A percentile compares a stretch with the other conserved stretches of the same genome.
phyloP scores from a whole-genome alignment of 2,113 vertebrate species.

The Phalacrocorax brasilianus region DNA sequence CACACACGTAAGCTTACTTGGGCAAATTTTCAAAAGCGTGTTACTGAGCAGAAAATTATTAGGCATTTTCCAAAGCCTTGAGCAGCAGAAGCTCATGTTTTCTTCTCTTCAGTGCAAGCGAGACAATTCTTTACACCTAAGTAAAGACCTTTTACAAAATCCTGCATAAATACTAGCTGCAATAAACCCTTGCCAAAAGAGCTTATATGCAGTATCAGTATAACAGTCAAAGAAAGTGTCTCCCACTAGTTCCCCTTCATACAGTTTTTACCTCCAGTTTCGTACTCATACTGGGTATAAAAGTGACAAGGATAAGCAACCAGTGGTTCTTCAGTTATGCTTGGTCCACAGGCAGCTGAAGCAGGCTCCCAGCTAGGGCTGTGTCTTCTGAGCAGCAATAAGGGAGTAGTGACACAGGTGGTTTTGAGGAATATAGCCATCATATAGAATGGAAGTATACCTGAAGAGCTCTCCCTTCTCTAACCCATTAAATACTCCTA shows the following conservation, averaged over 20 bases:
- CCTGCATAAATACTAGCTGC: not conserved
- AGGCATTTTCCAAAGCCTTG: not conserved
- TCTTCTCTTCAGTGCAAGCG: not conserved
- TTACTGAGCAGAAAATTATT: not conserved
- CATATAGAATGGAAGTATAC: not conserved
- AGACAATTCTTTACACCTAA: not conserved
- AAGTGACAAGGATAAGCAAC: not conserved
- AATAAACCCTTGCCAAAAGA: not conserved
- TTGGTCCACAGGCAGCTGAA: not conserved
- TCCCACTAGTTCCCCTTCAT: not conserved
- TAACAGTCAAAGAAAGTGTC: not conserved
- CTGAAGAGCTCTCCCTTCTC: not conserved
- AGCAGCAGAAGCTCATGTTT: not conserved
- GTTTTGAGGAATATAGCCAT: not conserved
- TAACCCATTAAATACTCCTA: not conserved
- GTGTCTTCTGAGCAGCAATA: not conserved
- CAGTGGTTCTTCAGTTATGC: not conserved
- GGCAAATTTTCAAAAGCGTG: not conserved
- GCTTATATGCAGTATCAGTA: not conserved
- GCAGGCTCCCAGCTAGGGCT: not conserved
- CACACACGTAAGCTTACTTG: fast-evolving
- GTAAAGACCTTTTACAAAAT: not conserved
- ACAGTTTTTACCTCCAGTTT: not conserved
- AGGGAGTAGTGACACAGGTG: not conserved
- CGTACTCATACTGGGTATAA: not conserved